Base-by-base conservation (phyloP, 2,113 vertebrate genomes). In the Phalacrocorax pelagicus region DNA sequence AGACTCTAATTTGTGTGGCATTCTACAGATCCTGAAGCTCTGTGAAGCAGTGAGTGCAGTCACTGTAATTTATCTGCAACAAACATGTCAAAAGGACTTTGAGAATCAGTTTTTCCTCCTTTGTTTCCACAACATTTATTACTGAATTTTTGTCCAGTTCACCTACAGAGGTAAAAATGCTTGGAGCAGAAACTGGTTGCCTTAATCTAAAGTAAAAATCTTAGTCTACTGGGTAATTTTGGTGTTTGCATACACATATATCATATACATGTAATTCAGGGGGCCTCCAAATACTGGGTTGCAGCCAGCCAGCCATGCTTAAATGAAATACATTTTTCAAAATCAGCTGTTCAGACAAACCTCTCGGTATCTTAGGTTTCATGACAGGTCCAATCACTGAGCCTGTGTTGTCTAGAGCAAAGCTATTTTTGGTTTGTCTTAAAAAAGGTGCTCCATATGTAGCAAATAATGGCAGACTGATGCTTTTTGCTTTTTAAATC, bases 1-100 rank as follows among this genome's bases (percentile, higher is more conserved):
- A 95, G 71, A 69, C 84, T 92, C 49, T 85, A 87, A 95, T 95
- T 92, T 95, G 70, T 61, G 58, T 87, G 81, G 59, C 89, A 86
- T 88, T 89, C 74, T 89, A 73, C 18, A 0, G 86, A 74, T 96
- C 40, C 62, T 89, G 81, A 91, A 94, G 66, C 79, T 95, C 62
- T 54, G n/a, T 74, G 77, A 92, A 90, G 83, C 81, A 94, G 62
- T 86, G 34, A 44, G 36, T 79, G 52, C 74, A 96, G 72, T 95
- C 83, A 83, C 34, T 83, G 69, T 90, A 78, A 88, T 69, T 74
- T 83, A 75, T 81, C 79, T 93, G 80, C 88, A 94, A 80, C 81
- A 90, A 86, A 81, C 44, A 19, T 1, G 4, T 90, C 51, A 77
- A 73, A 93, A 90, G 72, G 44, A 71, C 9, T 67, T 72, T 71